Evolutionary conservation across 2,797 vertebrate species (phyloP), one percentile per base, ranked within the genome.

Genomic region (Lepus townsendii): DNA sequence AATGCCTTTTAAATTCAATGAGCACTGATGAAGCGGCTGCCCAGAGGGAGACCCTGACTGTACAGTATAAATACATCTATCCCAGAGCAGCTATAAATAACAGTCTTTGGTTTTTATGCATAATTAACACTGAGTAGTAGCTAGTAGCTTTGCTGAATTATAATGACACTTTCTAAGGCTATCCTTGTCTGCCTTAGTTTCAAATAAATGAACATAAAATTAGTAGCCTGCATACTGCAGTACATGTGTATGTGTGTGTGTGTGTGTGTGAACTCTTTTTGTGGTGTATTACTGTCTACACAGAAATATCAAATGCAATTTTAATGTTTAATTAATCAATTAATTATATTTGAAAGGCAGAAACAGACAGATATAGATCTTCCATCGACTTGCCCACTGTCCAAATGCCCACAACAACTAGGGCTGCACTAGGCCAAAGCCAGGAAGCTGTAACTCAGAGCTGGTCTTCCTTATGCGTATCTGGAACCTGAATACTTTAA

Each of bases 71-170:
- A 97, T 96, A 78, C 92, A 96, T 96, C 96, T 97, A 90, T 96
- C 97, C 90, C 94, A 92, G 88, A 97, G 94, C 50, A 94, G 68
- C 95, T 94, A 97, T 98, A 97, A 98, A 97, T 97, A 97, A 97
- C 22, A 90, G 54, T 96, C 83, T 96, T 96, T 76, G 50, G n/a
- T 95, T 98, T 98, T 97, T 97, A 98, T 97, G 91, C 83, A 97
- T 98, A 98, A 98, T 98, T 98, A 98, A 97, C 90, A 88, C 78
- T 91, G 92, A 96, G 69, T 96, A 93, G 88, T 96, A 97, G 73
- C 95, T 97, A 92, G 93, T 89, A 96, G 94, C 93, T 95, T 62
- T 87, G 79, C 8, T 78, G 89, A 98, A 97, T 98, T 97, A 96
- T 96, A 98, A 98, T 95, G 95, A 78, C 63, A 94, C 54, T 32